Conservation (phyloP, 2,113 vertebrate genomes). For the Prietella phreatophila region DNA sequence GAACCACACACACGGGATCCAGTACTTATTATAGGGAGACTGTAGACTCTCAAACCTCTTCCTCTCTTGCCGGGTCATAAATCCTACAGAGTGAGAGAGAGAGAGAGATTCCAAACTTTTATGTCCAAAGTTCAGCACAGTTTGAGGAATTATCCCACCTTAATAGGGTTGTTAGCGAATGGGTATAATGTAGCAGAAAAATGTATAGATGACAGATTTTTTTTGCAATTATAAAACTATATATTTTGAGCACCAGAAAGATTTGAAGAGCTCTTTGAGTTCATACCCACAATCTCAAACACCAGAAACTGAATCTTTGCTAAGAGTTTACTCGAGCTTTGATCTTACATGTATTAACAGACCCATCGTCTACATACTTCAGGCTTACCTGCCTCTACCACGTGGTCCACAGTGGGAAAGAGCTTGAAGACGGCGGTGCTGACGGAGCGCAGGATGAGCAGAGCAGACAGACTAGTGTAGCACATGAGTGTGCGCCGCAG, state of each 20-base stretch:
- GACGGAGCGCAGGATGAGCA: slow-evolving; percentile 89
- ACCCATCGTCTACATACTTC: neutral
- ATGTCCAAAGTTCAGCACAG: neutral
- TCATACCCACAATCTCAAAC: neutral
- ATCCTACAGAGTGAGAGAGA: slow-evolving; percentile 69
- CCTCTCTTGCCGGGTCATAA: slow-evolving; percentile 88
- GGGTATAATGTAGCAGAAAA: neutral
- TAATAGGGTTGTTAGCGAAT: neutral
- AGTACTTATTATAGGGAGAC: slow-evolving; percentile 91
- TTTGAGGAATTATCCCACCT: neutral
- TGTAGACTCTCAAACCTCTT: slow-evolving; percentile 87
- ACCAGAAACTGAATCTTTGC: neutral
- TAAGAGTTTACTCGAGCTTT: neutral
- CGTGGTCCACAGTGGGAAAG: slow-evolving; percentile 90
- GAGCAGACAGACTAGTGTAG: slow-evolving; percentile 82
- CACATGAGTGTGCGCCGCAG: slow-evolving; percentile 89
- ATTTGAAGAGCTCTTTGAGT: neutral
- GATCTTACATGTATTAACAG: neutral
- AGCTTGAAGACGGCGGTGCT: slow-evolving; percentile 89
- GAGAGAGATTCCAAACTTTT: neutral
- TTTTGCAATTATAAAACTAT: neutral
- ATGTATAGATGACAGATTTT: neutral
- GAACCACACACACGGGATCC: slow-evolving; percentile 94
- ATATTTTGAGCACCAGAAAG: neutral
- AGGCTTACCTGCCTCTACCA: slow-evolving; percentile 85